phyloP scores from a whole-genome alignment of 2,797 vertebrate species.

The Gouania willdenowi region DNA sequence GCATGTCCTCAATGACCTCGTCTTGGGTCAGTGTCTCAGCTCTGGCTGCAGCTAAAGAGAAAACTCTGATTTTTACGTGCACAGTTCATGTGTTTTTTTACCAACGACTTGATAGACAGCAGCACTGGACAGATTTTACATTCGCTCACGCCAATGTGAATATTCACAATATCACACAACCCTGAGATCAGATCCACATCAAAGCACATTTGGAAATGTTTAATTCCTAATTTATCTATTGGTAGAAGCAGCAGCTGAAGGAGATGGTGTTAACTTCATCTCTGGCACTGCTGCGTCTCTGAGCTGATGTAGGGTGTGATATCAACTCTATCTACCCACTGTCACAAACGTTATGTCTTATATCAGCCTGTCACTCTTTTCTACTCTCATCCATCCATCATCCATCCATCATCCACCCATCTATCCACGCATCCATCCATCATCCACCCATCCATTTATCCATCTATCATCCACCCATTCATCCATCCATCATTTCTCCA shows the following conservation, averaged over 20 bases:
- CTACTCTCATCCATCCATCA: no score
- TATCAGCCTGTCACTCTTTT: slow-evolving; percentile 1
- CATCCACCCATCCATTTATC: no score
- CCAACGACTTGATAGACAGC: slow-evolving; percentile 32
- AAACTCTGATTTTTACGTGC: slow-evolving; percentile 25
- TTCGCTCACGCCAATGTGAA: slow-evolving; percentile 20
- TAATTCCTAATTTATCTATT: slow-evolving; percentile 30
- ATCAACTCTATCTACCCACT: slow-evolving; percentile 42
- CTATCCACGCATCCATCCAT: no score
- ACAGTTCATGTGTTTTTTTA: slow-evolving; percentile 13
- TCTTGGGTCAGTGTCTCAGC: slow-evolving; percentile 40
- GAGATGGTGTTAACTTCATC: slow-evolving; percentile 18
- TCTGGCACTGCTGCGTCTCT: slow-evolving; percentile 26
- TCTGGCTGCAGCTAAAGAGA: slow-evolving; percentile 45
- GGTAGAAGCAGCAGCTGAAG: slow-evolving; percentile 30
- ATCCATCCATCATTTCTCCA: no score
- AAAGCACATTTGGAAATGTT: slow-evolving; percentile 31
- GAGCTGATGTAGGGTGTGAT: slow-evolving; percentile 33
- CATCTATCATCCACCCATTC: no score
- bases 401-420: no score
- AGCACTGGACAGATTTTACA: slow-evolving; percentile 23
- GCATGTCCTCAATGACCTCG: slow-evolving; percentile 52
- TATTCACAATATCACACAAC: slow-evolving; percentile 16
- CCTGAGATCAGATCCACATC: slow-evolving; percentile 26
- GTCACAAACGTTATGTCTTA: slow-evolving; percentile 28